phyloP scores from a whole-genome alignment of 2,797 vertebrate genomes.

The Pogonophryne albipinna region DNA sequence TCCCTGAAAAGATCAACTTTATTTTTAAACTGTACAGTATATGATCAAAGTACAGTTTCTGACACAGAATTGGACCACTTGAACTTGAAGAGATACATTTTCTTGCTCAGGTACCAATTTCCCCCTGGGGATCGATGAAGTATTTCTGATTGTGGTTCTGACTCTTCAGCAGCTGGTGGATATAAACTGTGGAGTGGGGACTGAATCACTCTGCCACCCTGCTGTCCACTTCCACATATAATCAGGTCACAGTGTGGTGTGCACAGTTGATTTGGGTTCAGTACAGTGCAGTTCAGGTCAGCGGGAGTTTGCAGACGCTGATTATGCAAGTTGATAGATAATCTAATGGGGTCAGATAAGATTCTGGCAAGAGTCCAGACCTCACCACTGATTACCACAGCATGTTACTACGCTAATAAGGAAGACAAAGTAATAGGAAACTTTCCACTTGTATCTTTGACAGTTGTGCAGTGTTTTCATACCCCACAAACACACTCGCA shows the following conservation, averaged over 20 bases:
- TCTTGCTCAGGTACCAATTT: neutral
- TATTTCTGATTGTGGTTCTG: no score
- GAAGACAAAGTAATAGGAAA: constrained; percentile 2
- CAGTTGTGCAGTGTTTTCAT: neutral
- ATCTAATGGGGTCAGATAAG: constrained; percentile 74
- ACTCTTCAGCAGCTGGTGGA: neutral
- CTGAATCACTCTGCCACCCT: constrained; percentile 9
- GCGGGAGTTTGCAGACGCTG: constrained; percentile 50
- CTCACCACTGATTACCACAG: constrained; percentile 14
- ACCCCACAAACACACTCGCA: neutral
- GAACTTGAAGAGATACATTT: neutral
- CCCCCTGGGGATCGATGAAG: no score
- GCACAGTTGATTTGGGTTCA: constrained; percentile 45
- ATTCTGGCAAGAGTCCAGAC: constrained; percentile 63
- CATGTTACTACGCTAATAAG: constrained; percentile 22
- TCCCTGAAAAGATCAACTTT: constrained; percentile 3
- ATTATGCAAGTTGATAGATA: constrained; percentile 69
- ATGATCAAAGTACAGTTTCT: constrained; percentile 20
- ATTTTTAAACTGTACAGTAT: neutral
- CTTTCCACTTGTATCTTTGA: constrained; percentile 1
- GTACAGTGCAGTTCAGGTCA: constrained; percentile 55
- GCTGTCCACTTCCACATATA: constrained; percentile 20
- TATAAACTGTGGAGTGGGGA: constrained; percentile 13
- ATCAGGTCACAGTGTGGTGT: constrained; percentile 30
- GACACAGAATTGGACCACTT: neutral